Base-by-base conservation (phyloP, 2,888 invertebrate species). In the Lutraria lutraria region DNA sequence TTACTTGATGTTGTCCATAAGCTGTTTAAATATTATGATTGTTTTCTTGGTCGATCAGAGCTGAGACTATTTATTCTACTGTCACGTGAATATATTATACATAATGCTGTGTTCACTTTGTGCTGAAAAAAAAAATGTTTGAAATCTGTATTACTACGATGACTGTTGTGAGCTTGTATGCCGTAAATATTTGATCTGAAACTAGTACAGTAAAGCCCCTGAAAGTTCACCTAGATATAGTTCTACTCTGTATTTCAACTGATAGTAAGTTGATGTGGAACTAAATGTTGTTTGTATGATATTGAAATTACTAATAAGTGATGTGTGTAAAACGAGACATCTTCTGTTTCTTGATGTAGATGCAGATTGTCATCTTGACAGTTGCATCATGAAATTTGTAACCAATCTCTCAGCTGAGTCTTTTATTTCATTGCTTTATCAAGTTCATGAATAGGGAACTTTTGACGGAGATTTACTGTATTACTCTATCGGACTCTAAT, bases 1-100 rank as follows among this genome's bases (percentile, higher is more conserved):
- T n/a, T 43, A 12, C 79, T 85, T n/a, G 85, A 85, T 85, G 85
- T 85, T 85, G 85, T 85, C 79, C 56, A 60, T 25, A 85, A 79
- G 56, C 80, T 80, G 85, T 85, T 85, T 72, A 34, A 16, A 52
- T 79, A 85, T 85, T 80, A 56, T 80, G 60, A n/a, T 43, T 84
- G 43, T 80, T 79, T 85, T 80, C 80, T 85, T 79, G 85, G 79
- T 85, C 54, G 56, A 80, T 80, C 34, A 29, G 85, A 85, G 85
- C 80, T 84, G 53, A 76, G 76, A 53, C 16, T 54, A 34, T 34
- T n/a, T 34, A 19, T 19, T 76, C 31, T 76, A 2, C 19, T 34
- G 76, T 76, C 76, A 16, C 10, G 76, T 76, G 76, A 34, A 31
- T 31, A 34, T 34, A 31, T 34, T 76, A n/a, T 25, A 34, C 34